Evolutionary conservation across 1,140 invertebrate genomes (phyloP), one percentile per base, ranked within the genome.

Genomic region (Rhagoletis pomonella): DNA sequence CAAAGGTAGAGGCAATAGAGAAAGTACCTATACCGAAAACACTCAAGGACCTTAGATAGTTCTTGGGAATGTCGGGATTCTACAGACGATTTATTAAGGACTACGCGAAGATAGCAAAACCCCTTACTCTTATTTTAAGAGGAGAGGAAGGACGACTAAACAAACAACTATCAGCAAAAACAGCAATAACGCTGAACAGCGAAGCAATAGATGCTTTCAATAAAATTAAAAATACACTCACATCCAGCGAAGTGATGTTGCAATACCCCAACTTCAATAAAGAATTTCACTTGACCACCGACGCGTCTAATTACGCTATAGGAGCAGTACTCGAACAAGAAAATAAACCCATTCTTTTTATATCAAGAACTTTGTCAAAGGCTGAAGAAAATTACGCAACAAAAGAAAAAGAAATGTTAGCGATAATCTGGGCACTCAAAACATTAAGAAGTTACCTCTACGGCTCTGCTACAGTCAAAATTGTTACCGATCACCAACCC

Each of bases 141-240:
- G 87, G 84, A 19, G 67, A 87, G 42, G 81, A 77, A 39, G 86
- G 81, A 86, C 85, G 86, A 65, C 44, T 86, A 58, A 86, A 67
- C 50, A 86, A 88, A 87, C 47, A 67, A 55, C 4, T 50, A 47
- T 86, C 85, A 10, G 47, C 14, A n/a, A 88, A 87, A 44, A 87
- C 5, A 64, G 9, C 19, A 17, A 88, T 88, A 42, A 5, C 12
- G 17, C 29, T 88, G 4, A 84, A 86, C 59, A 39, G 60, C 9
- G 50, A 69, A 3, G 64, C 62, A 67, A 87, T 67, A 87, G 86
- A 67, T 44, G 69, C 69, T n/a, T 81, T 87, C 73, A 81, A 81
- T 6, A 81, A 87, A 81, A 87, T 87, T 19, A 81, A 87, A 65
- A 86, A 86, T 67, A 58, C 59, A 17, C 55, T 87, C 5, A 58